Evolutionary conservation across 2,888 invertebrate species (phyloP).

Genomic region (Beris morrisii): DNA sequence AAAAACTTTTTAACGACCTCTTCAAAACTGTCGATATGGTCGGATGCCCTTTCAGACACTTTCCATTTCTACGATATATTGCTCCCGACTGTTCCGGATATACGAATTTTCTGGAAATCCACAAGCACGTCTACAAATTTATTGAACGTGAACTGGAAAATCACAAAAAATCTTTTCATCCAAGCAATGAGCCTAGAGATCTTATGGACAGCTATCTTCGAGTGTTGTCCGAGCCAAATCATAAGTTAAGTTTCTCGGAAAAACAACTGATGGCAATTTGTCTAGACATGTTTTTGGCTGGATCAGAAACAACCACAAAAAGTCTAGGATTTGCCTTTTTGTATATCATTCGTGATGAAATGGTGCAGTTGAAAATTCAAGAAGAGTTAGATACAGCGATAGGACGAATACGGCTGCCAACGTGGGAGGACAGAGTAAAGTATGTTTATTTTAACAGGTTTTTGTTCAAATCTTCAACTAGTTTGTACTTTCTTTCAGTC

Average conservation of each 20-base stretch:
- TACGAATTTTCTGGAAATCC: conserved; percentile 69
- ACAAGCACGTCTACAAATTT: conserved; percentile 72
- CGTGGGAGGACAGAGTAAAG: conserved; percentile 70
- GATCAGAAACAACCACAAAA: conserved; percentile 83
- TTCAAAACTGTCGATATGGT: conserved; percentile 79
- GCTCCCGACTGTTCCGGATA: conserved; percentile 79
- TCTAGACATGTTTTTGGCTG: conserved; percentile 85
- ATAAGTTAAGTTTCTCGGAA: conserved; percentile 65
- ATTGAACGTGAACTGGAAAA: conserved; percentile 69
- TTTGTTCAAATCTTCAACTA: too few relatives aligned
- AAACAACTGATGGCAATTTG: conserved; percentile 77
- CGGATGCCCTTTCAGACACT: conserved; percentile 77
- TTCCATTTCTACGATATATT: conserved; percentile 69
- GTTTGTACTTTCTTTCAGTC: conserved; percentile 56
- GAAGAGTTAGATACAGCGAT: conserved; percentile 76
- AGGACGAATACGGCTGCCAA: conserved; percentile 69
- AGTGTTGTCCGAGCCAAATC: conserved; percentile 63
- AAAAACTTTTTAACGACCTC: conserved; percentile 69
- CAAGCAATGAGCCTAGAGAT: conserved; percentile 67
- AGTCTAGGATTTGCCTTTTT: conserved; percentile 76
- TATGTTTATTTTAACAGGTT: conserved; percentile 51
- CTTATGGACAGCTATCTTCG: conserved; percentile 82
- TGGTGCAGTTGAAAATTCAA: conserved; percentile 74
- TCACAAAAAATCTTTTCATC: conserved; percentile 68
- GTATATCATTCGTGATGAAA: conserved; percentile 70